Evolutionary conservation across 2,113 vertebrate genomes (phyloP), one percentile per base, ranked within the genome.

Genomic region (Sisor rabdophorus): DNA sequence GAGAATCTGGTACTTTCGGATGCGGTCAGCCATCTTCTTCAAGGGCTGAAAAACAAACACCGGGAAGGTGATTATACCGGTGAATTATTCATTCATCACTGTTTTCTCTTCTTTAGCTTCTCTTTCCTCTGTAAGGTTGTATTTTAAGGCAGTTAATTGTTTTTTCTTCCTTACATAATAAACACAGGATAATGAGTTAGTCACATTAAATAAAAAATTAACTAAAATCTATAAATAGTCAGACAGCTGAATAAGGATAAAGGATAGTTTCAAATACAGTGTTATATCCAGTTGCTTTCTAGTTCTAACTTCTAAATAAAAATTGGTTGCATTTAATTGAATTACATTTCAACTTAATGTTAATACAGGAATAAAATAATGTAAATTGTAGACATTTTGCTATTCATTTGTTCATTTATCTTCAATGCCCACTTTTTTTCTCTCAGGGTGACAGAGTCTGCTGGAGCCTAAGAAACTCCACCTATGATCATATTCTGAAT

Each of bases 11-110:
- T 99, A 99, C 89, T 98, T 98, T 87, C 97, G 92, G 86, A 99
- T 99, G 86, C 97, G 93, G 88, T 99, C 97, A 0, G 97, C 97
- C 97, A 99, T 99, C 88, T 99, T 99, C 91, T 99, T 99, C 87
- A 99, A 89, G 60, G 97, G 97, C 97, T 99, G 44, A 30, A 30
- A 40, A 86, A 26, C 76, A 26, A 56, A 78, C 44, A 56, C 28
- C 56, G 4, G 3, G 28, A 22, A 17, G 24, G 44, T 40, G n/a
- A 59, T 2, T 44, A 7, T 13, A 58, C 28, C 44, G 36, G 40
- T 24, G 2, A 63, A 4, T 44, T 20, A 11, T 60, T 59, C 17
- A 19, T 10, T 60, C 16, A 11, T 17, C 1, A 3, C 17, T n/a
- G 36, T 63, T n/a, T n/a, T 12, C 17, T 61, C 11, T 30, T 13